A percentile compares a stretch with the other conserved stretches of the same genome.
Evolutionary conservation across 2,888 invertebrate species (phyloP).

Genomic region (Acronicta leporina): DNA sequence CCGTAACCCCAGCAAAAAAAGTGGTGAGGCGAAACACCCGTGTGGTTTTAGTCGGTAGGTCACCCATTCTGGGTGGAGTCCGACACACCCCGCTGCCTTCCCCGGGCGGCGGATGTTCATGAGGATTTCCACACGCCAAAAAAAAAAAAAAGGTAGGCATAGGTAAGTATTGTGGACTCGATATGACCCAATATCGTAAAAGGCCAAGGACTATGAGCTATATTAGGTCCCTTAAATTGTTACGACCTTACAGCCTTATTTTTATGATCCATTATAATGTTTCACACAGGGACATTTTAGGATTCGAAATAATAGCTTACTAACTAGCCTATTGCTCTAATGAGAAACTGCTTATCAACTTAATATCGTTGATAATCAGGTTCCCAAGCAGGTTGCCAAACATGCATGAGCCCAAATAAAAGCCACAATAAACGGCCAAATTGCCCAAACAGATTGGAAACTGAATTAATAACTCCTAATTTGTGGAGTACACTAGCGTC

Average conservation of each 20-base stretch:
- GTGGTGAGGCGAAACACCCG: too few species aligned
- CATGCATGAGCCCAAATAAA: not conserved
- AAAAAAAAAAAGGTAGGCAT: too few species aligned
- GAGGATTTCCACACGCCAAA: too few species aligned
- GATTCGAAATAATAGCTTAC: slow-evolving; percentile 7
- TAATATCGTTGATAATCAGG: not conserved
- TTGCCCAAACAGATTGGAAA: not conserved
- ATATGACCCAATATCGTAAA: slow-evolving; percentile 6
- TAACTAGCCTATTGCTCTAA: slow-evolving; percentile 19
- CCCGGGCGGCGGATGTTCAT: too few species aligned
- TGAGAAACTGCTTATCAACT: not conserved
- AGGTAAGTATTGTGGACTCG: not conserved
- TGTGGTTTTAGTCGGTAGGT: too few species aligned
- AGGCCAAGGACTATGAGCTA: slow-evolving; percentile 27
- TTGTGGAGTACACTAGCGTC: not conserved
- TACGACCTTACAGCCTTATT: slow-evolving; percentile 11
- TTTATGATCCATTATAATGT: slow-evolving; percentile 17
- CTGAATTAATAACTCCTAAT: not conserved
- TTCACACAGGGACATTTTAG: slow-evolving; percentile 14
- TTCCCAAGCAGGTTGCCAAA: not conserved
- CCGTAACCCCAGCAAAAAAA: too few species aligned
- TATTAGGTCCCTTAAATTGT: slow-evolving; percentile 2
- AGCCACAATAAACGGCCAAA: not conserved
- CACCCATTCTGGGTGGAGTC: too few species aligned
- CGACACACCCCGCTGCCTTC: too few species aligned